Percentiles rank a stretch among this genome's conserved stretches.
Conservation (phyloP, 2,113 vertebrate genomes). For the Phalacrocorax aristotelis region DNA sequence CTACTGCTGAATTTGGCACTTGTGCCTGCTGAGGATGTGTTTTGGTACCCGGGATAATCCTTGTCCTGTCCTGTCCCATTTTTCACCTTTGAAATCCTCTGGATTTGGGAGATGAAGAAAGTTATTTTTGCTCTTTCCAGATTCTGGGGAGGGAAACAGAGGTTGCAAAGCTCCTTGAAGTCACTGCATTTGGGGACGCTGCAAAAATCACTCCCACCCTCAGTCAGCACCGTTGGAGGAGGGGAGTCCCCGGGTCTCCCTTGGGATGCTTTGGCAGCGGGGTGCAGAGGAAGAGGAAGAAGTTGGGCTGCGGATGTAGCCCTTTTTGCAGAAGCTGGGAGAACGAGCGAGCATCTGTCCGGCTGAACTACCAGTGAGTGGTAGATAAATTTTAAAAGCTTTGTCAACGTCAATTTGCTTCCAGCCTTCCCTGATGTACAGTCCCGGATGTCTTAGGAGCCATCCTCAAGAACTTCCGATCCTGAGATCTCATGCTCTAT, state of each 20-base stretch:
- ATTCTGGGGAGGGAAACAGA: accelerated
- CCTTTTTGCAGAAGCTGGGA: neutral
- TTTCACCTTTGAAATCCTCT: neutral
- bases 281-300: neutral
- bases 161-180: neutral
- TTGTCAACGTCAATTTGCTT: slow-evolving; percentile 4
- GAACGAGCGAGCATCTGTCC: neutral
- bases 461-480: neutral
- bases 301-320: accelerated
- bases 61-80: too few species aligned
- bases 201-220: neutral
- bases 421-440: neutral
- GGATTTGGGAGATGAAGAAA: too few species aligned
- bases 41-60: neutral
- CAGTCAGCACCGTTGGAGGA: accelerated
- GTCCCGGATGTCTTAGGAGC: neutral
- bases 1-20: neutral
- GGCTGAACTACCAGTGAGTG: accelerated
- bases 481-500: slow-evolving; percentile 48
- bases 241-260: neutral
- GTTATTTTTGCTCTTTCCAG: neutral
- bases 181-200: accelerated
- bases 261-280: neutral
- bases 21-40: neutral
- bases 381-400: neutral